These are phyloP conservation scores for Leucania comma DNA, from an alignment of 2,888 invertebrate species.

Conservation along the genomic window DNA sequence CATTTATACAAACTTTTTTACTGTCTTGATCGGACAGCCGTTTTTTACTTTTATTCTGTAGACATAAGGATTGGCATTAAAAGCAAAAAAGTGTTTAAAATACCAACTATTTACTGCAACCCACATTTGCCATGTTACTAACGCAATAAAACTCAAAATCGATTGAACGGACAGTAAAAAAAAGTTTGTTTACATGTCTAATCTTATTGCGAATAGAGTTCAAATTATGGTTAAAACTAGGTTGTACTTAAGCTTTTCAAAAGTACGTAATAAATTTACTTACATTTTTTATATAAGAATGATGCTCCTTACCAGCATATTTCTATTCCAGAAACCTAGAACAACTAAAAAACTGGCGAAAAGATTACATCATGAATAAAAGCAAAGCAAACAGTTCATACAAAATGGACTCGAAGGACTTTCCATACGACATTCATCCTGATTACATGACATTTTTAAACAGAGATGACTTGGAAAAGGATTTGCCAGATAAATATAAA, in stretches of 20 bases:
- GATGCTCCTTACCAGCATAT: not conserved
- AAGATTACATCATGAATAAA: constrained; percentile 77
- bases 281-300: not conserved
- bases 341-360: constrained; percentile 90
- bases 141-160: no score
- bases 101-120: no score
- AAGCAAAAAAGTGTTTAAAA: no score
- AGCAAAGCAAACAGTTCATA: constrained; percentile 67
- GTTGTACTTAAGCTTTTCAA: not conserved
- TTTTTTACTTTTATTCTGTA: no score
- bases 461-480: constrained; percentile 86
- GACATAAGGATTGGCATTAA: no score
- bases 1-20: no score
- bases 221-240: no score
- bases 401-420: constrained; percentile 72
- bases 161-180: no score
- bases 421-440: constrained; percentile 90
- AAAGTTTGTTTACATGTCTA: no score
- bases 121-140: no score
- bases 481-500: constrained; percentile 85
- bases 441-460: constrained; percentile 89
- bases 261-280: not conserved
- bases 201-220: no score
- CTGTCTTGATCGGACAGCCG: no score
- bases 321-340: constrained; percentile 78